Conservation (phyloP, 2,797 vertebrate genomes). For the Anniella stebbinsi region DNA sequence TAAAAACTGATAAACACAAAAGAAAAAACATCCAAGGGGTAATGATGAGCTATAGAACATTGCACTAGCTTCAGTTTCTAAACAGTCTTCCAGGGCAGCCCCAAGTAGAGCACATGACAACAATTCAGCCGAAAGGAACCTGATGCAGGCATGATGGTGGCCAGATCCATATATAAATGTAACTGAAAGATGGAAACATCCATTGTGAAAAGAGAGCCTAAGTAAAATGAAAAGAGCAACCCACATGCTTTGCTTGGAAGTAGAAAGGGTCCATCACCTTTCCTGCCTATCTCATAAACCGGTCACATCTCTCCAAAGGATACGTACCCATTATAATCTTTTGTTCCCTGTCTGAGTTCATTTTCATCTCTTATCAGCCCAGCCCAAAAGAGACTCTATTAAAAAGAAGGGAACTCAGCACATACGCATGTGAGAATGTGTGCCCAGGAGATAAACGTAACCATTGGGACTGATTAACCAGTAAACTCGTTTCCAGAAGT, state of each 20-base stretch:
- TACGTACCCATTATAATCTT: background rate
- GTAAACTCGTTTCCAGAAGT: conserved; percentile 53
- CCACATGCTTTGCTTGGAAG: background rate
- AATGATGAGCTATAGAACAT: too few relatives aligned
- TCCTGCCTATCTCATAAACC: background rate
- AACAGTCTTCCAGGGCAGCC: too few relatives aligned
- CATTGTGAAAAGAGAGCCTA: background rate
- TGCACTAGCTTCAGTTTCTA: too few relatives aligned
- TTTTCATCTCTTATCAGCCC: conserved; percentile 41
- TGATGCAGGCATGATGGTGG: background rate
- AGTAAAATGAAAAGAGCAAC: background rate
- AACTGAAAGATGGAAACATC: background rate
- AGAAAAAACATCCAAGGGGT: too few relatives aligned
- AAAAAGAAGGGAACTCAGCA: conserved; percentile 10
- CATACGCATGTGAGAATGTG: background rate
- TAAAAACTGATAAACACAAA: too few relatives aligned
- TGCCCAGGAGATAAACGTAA: conserved; percentile 58
- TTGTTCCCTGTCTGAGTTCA: conserved; percentile 9
- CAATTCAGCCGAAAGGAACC: background rate
- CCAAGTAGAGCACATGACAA: too few relatives aligned
- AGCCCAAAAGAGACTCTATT: background rate
- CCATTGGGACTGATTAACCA: conserved; percentile 53
- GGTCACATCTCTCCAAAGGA: background rate
- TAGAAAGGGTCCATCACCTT: background rate
- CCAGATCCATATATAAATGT: background rate